Evolutionary conservation across 1,140 invertebrate species (phyloP).

Genomic region (Gonatopus flavifemur): DNA sequence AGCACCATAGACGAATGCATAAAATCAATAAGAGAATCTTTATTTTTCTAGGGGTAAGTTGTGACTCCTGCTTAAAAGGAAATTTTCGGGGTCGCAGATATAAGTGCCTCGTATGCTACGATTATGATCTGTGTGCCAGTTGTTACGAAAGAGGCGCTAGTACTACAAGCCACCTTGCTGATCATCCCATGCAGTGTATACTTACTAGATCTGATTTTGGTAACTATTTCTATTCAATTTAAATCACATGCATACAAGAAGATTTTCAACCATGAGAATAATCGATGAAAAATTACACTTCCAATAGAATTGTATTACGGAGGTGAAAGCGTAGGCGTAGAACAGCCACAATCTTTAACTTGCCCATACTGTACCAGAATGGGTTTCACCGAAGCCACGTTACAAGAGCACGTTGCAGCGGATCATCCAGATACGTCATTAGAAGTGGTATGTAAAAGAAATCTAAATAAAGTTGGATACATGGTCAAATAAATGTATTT

Average conservation of each 20-base stretch:
- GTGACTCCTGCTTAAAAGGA: constrained; percentile 98
- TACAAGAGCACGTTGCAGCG: constrained; percentile 90
- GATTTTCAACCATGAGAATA: neutral
- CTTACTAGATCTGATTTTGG: constrained; percentile 95
- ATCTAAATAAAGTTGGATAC: neutral
- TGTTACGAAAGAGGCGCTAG: constrained; percentile 95
- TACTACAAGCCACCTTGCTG: constrained; percentile 88
- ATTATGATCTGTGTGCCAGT: constrained; percentile 96
- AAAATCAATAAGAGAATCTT: neutral
- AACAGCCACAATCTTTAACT: constrained; percentile 93
- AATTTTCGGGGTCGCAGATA: constrained; percentile 96
- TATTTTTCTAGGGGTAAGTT: constrained; percentile 89
- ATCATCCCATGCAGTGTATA: constrained; percentile 99
- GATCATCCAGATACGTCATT: constrained; percentile 84
- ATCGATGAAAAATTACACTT: neutral
- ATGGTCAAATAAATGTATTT: neutral
- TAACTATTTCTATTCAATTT: constrained; percentile 51
- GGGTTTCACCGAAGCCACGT: constrained; percentile 89
- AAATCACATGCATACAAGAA: neutral
- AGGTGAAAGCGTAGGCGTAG: constrained; percentile 83
- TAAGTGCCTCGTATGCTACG: constrained; percentile 98
- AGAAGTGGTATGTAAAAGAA: constrained; percentile 73
- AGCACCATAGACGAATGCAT: no score
- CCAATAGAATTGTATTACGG: constrained; percentile 88
- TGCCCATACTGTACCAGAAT: constrained; percentile 96